These are phyloP conservation scores for Carassius gibelio DNA, from an alignment of 2,113 vertebrate species.

Conservation along the genomic window DNA sequence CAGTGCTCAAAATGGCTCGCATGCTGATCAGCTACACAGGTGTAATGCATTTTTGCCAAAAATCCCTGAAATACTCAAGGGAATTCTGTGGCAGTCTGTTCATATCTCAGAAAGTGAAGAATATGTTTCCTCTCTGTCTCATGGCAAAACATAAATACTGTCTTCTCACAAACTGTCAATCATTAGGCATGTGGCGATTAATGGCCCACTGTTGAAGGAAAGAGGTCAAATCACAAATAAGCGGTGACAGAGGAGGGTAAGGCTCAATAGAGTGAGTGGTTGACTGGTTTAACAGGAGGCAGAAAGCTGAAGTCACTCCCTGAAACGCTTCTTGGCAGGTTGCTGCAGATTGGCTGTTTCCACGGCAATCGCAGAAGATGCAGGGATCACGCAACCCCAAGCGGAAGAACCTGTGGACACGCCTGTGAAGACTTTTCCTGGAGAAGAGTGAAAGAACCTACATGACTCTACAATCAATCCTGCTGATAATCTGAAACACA, in stretches of 20 bases:
- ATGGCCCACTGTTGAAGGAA: no score
- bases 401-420: slow-evolving; percentile 58
- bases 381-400: slow-evolving; percentile 71
- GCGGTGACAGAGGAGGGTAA: no score
- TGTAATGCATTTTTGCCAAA: slow-evolving; percentile 14
- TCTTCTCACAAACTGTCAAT: neutral
- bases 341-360: slow-evolving; percentile 61
- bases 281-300: slow-evolving; percentile 47
- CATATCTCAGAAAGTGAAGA: slow-evolving; percentile 58
- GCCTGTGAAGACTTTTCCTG: slow-evolving; percentile 75
- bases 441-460: neutral
- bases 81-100: slow-evolving; percentile 55
- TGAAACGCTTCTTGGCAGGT: slow-evolving; percentile 71
- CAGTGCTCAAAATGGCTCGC: neutral
- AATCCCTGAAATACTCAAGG: slow-evolving; percentile 44
- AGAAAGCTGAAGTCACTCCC: slow-evolving; percentile 47
- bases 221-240: no score
- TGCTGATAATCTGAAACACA: neutral
- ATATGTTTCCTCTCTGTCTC: slow-evolving; percentile 54
- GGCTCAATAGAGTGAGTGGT: no score
- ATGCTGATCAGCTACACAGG: neutral
- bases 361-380: slow-evolving; percentile 55
- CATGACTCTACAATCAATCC: neutral
- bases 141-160: neutral
- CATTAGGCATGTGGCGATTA: neutral